A percentile compares a stretch with the other conserved stretches of the same genome.
Conservation (phyloP, 1,140 invertebrate species). For the Zaprionus africanus region DNA sequence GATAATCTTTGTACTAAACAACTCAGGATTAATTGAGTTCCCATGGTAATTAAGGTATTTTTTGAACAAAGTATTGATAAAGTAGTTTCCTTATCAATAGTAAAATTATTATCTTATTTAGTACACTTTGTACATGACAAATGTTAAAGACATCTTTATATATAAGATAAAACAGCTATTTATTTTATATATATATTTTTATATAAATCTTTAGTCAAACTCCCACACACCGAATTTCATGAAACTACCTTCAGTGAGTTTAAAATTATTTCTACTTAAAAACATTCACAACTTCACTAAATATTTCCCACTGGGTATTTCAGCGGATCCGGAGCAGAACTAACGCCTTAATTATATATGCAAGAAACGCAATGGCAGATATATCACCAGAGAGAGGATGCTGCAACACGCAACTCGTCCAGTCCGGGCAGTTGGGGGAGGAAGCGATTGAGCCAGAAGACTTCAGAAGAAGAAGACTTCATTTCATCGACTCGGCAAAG, state of each 20-base stretch:
- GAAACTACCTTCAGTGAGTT: not conserved
- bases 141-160: too few relatives aligned
- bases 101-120: too few relatives aligned
- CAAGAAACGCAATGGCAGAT: conserved; percentile 68
- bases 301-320: conserved; percentile 22
- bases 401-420: conserved; percentile 38
- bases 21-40: too few relatives aligned
- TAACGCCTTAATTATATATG: conserved; percentile 78
- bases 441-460: conserved; percentile 2
- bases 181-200: not conserved
- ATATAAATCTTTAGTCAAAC: too few relatives aligned
- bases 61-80: too few relatives aligned
- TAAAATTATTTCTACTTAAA: not conserved
- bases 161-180: too few relatives aligned
- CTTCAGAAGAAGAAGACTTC: conserved; percentile 12
- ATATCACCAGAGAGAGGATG: conserved; percentile 65
- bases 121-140: too few relatives aligned
- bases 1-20: too few relatives aligned
- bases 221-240: not conserved
- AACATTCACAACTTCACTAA: not conserved
- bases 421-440: not conserved
- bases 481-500: conserved; percentile 16
- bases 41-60: too few relatives aligned
- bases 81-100: too few relatives aligned
- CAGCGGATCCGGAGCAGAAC: conserved; percentile 6